Evolutionary conservation across 2,888 invertebrate genomes (phyloP).

Genomic region (Pycnomerus fuliginosus): DNA sequence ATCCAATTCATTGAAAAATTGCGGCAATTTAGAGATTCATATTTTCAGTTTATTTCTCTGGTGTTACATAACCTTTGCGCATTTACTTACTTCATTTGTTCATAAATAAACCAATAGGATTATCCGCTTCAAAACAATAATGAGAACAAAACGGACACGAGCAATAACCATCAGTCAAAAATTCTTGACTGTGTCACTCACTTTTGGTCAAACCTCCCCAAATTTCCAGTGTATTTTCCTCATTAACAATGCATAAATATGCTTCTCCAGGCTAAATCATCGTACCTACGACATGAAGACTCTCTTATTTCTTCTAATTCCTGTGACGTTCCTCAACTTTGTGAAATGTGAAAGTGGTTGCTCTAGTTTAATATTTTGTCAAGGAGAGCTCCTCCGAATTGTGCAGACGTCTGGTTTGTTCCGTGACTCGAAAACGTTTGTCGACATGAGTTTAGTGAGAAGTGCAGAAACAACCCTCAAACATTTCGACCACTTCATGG

Average conservation of each 20-base stretch:
- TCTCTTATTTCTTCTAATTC: not conserved
- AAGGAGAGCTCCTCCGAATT: constrained; percentile 70
- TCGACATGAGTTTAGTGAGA: constrained; percentile 70
- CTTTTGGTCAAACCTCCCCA: too few species aligned
- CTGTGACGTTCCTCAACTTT: not conserved
- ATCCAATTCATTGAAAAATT: too few species aligned
- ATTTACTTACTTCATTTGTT: too few species aligned
- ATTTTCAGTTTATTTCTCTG: too few species aligned
- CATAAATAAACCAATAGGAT: too few species aligned
- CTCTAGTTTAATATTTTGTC: constrained; percentile 70
- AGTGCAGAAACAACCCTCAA: constrained; percentile 60
- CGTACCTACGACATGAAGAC: constrained; percentile 5
- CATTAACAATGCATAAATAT: constrained; percentile 8
- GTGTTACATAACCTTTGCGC: too few species aligned
- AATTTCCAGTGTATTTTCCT: too few species aligned
- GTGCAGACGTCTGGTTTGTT: constrained; percentile 70
- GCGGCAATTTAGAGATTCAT: too few species aligned
- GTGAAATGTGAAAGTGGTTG: constrained; percentile 4
- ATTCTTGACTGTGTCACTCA: too few species aligned
- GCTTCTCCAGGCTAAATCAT: constrained; percentile 6
- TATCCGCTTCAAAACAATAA: too few species aligned
- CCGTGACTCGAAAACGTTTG: constrained; percentile 81
- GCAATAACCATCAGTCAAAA: too few species aligned
- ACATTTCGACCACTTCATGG: constrained; percentile 61
- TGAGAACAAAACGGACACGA: too few species aligned